Percentiles rank a stretch among this genome's conserved stretches.
These are phyloP conservation scores for Anabacerthia variegaticeps DNA, from an alignment of 2,797 vertebrate genomes.

Conservation along the genomic window DNA sequence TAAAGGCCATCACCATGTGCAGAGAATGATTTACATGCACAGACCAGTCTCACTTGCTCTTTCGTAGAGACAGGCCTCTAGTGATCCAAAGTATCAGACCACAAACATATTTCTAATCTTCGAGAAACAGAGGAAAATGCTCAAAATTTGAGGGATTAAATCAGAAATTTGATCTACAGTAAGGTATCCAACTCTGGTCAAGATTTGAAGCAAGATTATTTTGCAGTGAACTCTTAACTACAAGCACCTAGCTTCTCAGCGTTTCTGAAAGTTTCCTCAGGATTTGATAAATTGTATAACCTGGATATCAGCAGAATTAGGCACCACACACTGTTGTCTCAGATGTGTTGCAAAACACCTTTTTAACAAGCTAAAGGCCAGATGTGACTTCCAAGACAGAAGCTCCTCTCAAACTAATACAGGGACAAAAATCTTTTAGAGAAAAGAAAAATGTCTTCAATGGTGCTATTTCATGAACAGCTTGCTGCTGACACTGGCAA, in stretches of 20 bases:
- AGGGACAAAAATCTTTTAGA: neutral
- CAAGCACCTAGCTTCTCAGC: neutral
- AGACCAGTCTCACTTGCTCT: neutral
- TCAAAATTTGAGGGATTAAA: neutral
- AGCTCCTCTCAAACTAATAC: neutral
- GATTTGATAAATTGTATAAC: neutral
- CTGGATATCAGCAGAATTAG: neutral
- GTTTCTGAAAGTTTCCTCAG: neutral
- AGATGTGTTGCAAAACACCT: neutral
- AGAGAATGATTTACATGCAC: neutral
- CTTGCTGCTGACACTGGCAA: neutral
- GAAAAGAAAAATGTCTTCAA: neutral
- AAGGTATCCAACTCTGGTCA: neutral
- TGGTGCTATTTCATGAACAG: neutral
- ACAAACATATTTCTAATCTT: neutral
- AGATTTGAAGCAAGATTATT: neutral
- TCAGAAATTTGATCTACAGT: neutral
- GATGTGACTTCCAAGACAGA: neutral
- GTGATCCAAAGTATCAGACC: neutral
- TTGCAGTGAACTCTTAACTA: neutral
- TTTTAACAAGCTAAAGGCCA: neutral
- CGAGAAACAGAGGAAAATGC: accelerated
- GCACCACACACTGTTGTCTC: neutral
- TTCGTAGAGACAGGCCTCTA: neutral
- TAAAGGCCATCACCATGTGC: neutral